Base-by-base conservation (phyloP, 2,797 vertebrate species). In the Hephaestus fuliginosus region DNA sequence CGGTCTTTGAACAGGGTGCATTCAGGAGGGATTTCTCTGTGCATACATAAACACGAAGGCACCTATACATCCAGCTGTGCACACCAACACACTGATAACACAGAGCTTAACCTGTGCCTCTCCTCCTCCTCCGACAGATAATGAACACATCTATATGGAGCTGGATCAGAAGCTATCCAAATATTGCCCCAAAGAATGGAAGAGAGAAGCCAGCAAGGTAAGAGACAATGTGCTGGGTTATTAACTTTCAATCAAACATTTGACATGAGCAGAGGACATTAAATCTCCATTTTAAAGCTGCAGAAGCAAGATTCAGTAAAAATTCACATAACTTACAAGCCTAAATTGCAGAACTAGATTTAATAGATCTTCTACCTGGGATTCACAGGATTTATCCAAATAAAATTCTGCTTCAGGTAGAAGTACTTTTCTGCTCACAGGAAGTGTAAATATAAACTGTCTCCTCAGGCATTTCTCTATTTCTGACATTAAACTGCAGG, bases 131-230 rank as follows among this genome's bases (percentile, higher is more conserved):
- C 73, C 6, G 11, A 1, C 93, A 99, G 98, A 99, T 95, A 99
- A 99, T 94, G 98, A 99, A 85, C 98, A 99, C 68, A 97, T 99
- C 53, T 99, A 99, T 86, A 99, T 99, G 98, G 98, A 99, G 83
- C 91, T 97, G 86, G 96, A 97, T 85, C 98, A 99, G 96, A 99
- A 99, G 88, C 95, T 99, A 71, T 99, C 97, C 90, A 99, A 99
- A 86, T 99, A 99, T 91, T 99, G 98, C 84, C 98, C 98, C 73
- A 99, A 99, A 95, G 98, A 99, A 86, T 99, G 98, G 98, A 99
- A 99, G 93, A 96, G 97, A 90, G 98, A 99, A 92, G 97, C 97
- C 90, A 99, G 98, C 95, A 99, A 98, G 96, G 98, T 99, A 93
- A 93, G 93, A 85, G 84, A 92, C 76, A 7, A 48, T 20, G 5